These are phyloP conservation scores for Ophonus ardosiacus DNA, from an alignment of 2,888 invertebrate genomes.

Conservation along the genomic window DNA sequence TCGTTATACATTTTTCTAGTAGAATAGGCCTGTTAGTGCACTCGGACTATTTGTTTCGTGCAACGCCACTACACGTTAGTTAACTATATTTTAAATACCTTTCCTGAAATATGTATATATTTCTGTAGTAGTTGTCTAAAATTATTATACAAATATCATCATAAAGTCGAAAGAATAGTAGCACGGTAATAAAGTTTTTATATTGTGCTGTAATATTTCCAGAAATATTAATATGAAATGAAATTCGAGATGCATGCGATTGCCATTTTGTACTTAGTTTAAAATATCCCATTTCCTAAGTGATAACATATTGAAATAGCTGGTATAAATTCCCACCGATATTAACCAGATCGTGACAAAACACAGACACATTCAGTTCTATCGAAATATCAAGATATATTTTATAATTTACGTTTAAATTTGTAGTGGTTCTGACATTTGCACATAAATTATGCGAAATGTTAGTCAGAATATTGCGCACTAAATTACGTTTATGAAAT, in stretches of 20 bases:
- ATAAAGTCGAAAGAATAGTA: too few relatives aligned
- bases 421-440: slow-evolving; percentile 55
- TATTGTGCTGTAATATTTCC: too few relatives aligned
- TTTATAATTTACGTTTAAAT: slow-evolving; percentile 52
- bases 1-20: too few relatives aligned
- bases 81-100: too few relatives aligned
- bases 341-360: slow-evolving; percentile 51
- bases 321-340: slow-evolving; percentile 15
- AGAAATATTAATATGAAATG: too few relatives aligned
- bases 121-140: too few relatives aligned
- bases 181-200: too few relatives aligned
- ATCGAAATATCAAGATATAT: slow-evolving; percentile 53
- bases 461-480: slow-evolving; percentile 48
- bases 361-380: slow-evolving; percentile 36
- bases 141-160: too few relatives aligned
- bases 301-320: slow-evolving; percentile 35
- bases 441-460: slow-evolving; percentile 48
- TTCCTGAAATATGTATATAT: too few relatives aligned
- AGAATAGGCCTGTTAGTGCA: too few relatives aligned
- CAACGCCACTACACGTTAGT: too few relatives aligned
- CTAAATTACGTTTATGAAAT: slow-evolving; percentile 49
- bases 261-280: not conserved
- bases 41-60: too few relatives aligned
- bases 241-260: not conserved
- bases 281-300: slow-evolving; percentile 19